phyloP scores from a whole-genome alignment of 2,113 vertebrate genomes.

The Emydocephalus ijimae region DNA sequence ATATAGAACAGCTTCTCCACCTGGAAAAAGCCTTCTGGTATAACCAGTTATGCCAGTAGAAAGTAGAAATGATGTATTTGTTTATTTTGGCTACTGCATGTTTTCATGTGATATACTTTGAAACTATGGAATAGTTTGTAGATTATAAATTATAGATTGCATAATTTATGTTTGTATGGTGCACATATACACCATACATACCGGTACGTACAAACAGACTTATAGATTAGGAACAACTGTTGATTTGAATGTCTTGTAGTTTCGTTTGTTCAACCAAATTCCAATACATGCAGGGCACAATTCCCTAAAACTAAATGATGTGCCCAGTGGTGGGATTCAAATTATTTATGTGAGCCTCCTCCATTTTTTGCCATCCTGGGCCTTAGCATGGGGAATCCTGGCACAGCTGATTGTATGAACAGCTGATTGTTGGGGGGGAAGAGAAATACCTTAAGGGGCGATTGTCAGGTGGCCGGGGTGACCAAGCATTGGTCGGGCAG shows the following conservation, averaged over 20 bases:
- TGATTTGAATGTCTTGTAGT: background rate
- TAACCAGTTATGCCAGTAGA: background rate
- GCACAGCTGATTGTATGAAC: too few relatives aligned
- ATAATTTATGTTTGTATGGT: background rate
- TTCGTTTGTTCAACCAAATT: constrained; percentile 5
- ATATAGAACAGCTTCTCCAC: background rate
- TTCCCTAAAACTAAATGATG: background rate
- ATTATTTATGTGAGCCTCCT: too few relatives aligned
- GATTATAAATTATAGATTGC: background rate
- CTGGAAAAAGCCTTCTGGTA: background rate
- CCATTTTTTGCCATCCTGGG: too few relatives aligned
- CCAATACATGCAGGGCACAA: background rate
- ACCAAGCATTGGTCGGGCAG: too few relatives aligned
- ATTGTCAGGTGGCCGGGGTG: too few relatives aligned
- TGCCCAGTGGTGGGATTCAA: too few relatives aligned
- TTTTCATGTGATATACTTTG: background rate
- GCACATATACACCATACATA: too few relatives aligned
- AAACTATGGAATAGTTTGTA: background rate
- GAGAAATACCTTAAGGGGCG: too few relatives aligned
- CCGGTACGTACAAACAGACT: too few relatives aligned
- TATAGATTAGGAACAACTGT: background rate
- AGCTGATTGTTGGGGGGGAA: too few relatives aligned
- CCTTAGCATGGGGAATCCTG: too few relatives aligned
- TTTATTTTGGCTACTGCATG: background rate
- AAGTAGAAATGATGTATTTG: fast-evolving